Percentiles rank a stretch among this genome's conserved stretches.
Conservation (phyloP, 1,140 invertebrate genomes). For the Elysia chlorotica region DNA sequence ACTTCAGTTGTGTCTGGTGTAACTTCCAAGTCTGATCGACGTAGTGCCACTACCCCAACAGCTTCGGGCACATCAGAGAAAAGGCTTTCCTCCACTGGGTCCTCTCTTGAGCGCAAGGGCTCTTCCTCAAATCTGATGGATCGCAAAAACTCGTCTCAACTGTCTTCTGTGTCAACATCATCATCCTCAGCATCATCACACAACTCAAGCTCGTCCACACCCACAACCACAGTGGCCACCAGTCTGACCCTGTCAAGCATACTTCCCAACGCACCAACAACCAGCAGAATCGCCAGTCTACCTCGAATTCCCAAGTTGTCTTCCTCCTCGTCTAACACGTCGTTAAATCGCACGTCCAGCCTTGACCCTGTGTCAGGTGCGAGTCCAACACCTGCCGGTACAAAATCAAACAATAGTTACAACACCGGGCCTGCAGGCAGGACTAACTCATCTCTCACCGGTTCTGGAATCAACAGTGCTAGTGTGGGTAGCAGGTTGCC, state of each 20-base stretch:
- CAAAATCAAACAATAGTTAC: slow-evolving; percentile 21
- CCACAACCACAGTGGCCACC: slow-evolving; percentile 29
- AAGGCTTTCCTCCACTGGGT: slow-evolving; percentile 4
- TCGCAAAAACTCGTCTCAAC: slow-evolving; percentile 12
- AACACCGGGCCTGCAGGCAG: slow-evolving; percentile 14
- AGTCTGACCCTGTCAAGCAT: slow-evolving; percentile 35
- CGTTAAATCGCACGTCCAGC: slow-evolving; percentile 17
- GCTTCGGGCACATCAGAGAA: slow-evolving; percentile 12
- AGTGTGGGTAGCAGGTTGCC: slow-evolving; percentile 3
- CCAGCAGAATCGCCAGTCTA: slow-evolving; percentile 46
- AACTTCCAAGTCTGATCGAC: slow-evolving; percentile 10
- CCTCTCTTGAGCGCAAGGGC: background rate
- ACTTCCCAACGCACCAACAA: slow-evolving; percentile 46
- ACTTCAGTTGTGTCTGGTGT: background rate
- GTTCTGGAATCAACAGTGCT: no score
- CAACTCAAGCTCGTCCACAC: slow-evolving; percentile 20
- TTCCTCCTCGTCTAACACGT: slow-evolving; percentile 26
- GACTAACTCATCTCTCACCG: background rate
- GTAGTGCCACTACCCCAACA: slow-evolving; percentile 15
- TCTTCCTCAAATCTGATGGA: slow-evolving; percentile 11
- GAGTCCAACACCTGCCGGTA: slow-evolving; percentile 1
- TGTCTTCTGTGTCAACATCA: background rate
- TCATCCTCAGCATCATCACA: background rate
- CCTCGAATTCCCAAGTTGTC: slow-evolving; percentile 48
- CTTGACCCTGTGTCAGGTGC: slow-evolving; percentile 8